Percentiles rank a stretch among this genome's conserved stretches.
These are phyloP conservation scores for Arizona elegans DNA, from an alignment of 2,113 vertebrate species.

Conservation along the genomic window DNA sequence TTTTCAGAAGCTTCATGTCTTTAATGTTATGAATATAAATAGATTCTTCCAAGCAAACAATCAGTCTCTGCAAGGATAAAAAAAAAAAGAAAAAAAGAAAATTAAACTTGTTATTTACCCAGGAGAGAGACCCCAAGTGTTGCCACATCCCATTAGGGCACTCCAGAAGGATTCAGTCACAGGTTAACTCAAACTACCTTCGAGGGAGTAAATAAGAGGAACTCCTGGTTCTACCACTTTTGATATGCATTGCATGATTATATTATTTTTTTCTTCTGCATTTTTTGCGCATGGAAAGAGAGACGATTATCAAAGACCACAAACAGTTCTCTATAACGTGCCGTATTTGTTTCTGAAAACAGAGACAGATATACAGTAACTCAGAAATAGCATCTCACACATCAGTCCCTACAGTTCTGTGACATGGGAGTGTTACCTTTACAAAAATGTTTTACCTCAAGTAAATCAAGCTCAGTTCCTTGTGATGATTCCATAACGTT, in stretches of 20 bases:
- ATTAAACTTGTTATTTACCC: background rate
- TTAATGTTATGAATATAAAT: constrained; percentile 96
- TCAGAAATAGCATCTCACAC: background rate
- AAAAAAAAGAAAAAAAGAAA: background rate
- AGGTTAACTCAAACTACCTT: background rate
- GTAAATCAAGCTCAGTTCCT: background rate
- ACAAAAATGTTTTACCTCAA: background rate
- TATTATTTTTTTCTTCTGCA: background rate
- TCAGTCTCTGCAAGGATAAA: constrained; percentile 79
- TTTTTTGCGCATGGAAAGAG: background rate
- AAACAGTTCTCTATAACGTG: background rate
- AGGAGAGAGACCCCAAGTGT: background rate
- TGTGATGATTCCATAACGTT: background rate
- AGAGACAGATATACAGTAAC: background rate
- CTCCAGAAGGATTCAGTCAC: background rate
- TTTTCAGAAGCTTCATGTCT: constrained; percentile 94
- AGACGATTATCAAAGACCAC: background rate
- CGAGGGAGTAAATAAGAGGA: background rate
- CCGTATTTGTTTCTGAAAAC: background rate
- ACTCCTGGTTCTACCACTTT: background rate
- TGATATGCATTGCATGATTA: background rate
- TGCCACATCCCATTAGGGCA: background rate
- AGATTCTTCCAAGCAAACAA: constrained; percentile 87
- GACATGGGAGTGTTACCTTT: background rate
- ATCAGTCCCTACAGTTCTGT: background rate